Evolutionary conservation across 1,140 invertebrate genomes (phyloP), one percentile per base, ranked within the genome.

Genomic region (Manduca sexta): DNA sequence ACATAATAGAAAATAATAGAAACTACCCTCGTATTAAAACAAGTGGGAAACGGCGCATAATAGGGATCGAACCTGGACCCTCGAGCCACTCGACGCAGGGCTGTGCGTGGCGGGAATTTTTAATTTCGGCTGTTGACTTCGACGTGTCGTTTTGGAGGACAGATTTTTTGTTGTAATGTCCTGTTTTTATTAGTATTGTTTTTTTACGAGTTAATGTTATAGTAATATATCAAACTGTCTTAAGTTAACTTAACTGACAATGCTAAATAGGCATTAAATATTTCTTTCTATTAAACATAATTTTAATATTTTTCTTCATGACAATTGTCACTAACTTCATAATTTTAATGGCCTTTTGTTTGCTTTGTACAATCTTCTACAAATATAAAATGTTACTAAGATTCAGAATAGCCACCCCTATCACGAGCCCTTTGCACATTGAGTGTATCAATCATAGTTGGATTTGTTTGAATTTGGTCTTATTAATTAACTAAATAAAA

Each of bases 401-500:
- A n/a, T 38, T 15, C 0, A 13, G 14, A 67, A 1, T 73, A 80
- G 63, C 76, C 79, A 65, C 1, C 7, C 14, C 12, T 7, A 52
- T 42, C 43, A 14, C 41, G 15, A 35, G 52, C 54, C 45, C 56
- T 39, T 41, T 51, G 56, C 62, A 53, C 65, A 60, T 71, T 55
- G 69, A 75, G 67, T 79, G 75, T 80, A 84, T 81, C 80, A 81
- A 78, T 81, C 71, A 74, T 74, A 62, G 66, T 65, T 60, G 61
- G 64, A 78, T 71, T 80, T 84, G 75, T 84, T 84, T 81, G 80
- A 84, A 66, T 74, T 81, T 60, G 77, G 73, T 77, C 61, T 80
- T 81, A 84, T 84, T 84, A 84, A 84, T 84, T 81, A 84, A 75
- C 74, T 62, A 69, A 73, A 81, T 81, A 69, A 72, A 69, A 65